A percentile compares a stretch with the other conserved stretches of the same genome.
phyloP scores from a whole-genome alignment of 2,888 invertebrate species.

The Zygaena filipendulae region DNA sequence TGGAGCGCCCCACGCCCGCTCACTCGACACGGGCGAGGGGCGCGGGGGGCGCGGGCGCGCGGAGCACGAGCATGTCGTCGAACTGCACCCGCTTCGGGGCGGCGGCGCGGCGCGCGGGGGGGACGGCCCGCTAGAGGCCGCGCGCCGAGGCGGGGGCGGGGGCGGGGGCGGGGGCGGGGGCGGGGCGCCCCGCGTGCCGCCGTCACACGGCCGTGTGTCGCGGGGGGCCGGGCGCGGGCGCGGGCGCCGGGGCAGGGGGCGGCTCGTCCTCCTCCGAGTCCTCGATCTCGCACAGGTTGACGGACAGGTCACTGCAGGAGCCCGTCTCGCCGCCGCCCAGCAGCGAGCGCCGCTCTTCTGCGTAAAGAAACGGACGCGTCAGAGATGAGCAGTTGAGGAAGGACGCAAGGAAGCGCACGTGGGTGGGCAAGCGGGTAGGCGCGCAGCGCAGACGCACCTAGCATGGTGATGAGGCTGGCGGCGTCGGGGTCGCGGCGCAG shows the following conservation, averaged over 20 bases:
- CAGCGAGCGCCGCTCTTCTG: slow-evolving; percentile 80
- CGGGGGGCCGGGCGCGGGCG: slow-evolving; percentile 16
- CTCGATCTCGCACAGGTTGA: slow-evolving; percentile 92
- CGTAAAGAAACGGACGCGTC: slow-evolving; percentile 4
- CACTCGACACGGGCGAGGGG: too few species aligned
- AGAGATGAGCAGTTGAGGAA: neutral
- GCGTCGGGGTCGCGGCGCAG: slow-evolving; percentile 69
- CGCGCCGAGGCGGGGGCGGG: slow-evolving; percentile 16
- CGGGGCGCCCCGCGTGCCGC: slow-evolving; percentile 31
- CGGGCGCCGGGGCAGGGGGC: slow-evolving; percentile 20
- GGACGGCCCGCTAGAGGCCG: slow-evolving; percentile 12
- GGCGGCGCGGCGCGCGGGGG: neutral
- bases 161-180: slow-evolving; percentile 15
- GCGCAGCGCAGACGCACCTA: slow-evolving; percentile 47
- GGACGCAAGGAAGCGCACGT: neutral
- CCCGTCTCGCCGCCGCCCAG: slow-evolving; percentile 67
- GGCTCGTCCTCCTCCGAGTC: slow-evolving; percentile 80
- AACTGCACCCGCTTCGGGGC: too few species aligned
- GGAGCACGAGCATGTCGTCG: too few species aligned
- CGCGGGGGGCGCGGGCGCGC: too few species aligned
- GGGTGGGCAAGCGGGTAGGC: neutral
- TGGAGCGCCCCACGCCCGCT: too few species aligned
- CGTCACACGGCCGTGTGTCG: slow-evolving; percentile 51
- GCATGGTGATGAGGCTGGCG: slow-evolving; percentile 75
- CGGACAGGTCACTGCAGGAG: slow-evolving; percentile 88